Base-by-base conservation (phyloP, 1,140 invertebrate species). In the Drosophila rhopaloa region DNA sequence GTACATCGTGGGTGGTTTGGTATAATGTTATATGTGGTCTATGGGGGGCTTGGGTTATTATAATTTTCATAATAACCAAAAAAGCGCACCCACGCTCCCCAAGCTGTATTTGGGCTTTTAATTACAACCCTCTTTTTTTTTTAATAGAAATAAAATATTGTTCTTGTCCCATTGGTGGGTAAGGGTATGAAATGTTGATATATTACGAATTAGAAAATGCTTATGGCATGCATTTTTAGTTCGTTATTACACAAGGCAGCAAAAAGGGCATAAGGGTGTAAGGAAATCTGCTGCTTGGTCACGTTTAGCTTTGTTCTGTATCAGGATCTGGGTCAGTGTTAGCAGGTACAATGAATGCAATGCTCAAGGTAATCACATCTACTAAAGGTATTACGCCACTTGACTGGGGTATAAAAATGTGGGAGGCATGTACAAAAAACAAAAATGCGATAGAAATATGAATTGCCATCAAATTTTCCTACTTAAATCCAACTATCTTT, bases 11-110 rank as follows among this genome's bases (percentile, higher is more conserved):
- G 10, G 8, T 32, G 4, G 13, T 10, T 11, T 47, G 24, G 19
- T 27, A 24, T 24, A 47, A 47, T 47, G 19, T 1, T 47, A 48
- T 29, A 27, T 48, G 46, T 24, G 24, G 11, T 24, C 11, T 24
- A n/a, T n/a, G 37, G 11, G 1, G 8, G 6, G 40, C 76, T 86
- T 80, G 61, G 82, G 82, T 71, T 85, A 85, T 85, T 86, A 86
- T 85, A 75, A 86, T 85, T 85, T 85, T 82, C 81, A 86, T 86
- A 86, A 85, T 79, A 85, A 81, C 82, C 68, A 47, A 60, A 86
- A 85, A 37, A 37, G 50, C 29, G 14, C 50, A 53, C 50, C 32
- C 80, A 86, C 32, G 10, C 37, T 47, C 47, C 35, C 44, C 67
- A 59, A 70, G 57, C 70, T 68, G 80, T 66, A 76, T 84, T 71